Base-by-base conservation (phyloP, 1,140 invertebrate genomes). In the Lordiphosa clarofinis region DNA sequence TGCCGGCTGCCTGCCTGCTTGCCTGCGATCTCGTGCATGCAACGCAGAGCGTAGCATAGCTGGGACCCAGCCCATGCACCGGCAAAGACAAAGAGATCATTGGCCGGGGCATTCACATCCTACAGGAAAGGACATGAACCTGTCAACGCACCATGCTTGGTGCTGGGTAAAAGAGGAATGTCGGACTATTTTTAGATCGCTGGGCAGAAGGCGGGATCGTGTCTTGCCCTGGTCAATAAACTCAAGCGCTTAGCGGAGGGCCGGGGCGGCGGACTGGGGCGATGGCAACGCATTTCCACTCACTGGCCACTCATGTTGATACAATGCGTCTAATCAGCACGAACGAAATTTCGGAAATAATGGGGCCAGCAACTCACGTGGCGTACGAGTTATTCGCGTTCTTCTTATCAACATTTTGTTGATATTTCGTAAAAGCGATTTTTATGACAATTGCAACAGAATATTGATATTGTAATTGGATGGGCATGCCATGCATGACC, bases 371-470 rank as follows among this genome's bases (percentile, higher is more conserved):
- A 52, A 55, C 73, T 73, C 73, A 78, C 68, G 73, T 78, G 73
- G 73, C 68, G 65, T 63, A 54, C 49, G 73, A 31, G 28, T 31
- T 28, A 55, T 54, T 64, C 73, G 67, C 73, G 68, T 78, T 68
- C 37, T 31, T 47, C 71, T 81, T 81, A 81, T 81, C 33, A 28
- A 43, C 47, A 62, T 44, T 33, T 15, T 63, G 24, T 38, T 24
- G 43, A 54, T 15, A 59, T 67, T 67, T 75, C 73, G 66, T 68
- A 24, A 56, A 63, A 38, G 39, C 47, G 43, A 53, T 43, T 72
- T 56, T 54, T 58, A 63, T 72, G 49, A 56, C 73, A 56, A 54
- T 79, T 79, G 70, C 75, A 74, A 74, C 74, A 79, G 54, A 48
- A 36, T 47, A 56, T 69, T 69, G 66, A 55, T 69, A 61, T 50